Conservation (phyloP, 2,888 invertebrate species). For the Caenorhabditis sp. region DNA sequence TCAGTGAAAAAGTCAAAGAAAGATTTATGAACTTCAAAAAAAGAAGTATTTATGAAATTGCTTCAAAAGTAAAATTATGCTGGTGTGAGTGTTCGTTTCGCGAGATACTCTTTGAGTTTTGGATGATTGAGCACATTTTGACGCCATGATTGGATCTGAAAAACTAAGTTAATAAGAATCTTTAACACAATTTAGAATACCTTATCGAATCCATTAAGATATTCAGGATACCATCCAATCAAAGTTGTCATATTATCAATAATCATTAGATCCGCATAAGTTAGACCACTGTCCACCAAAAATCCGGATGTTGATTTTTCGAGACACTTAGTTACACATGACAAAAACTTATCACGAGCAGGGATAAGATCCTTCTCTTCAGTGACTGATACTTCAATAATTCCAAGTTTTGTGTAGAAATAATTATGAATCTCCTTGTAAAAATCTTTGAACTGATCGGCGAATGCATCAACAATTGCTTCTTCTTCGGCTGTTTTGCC, state of each 20-base stretch:
- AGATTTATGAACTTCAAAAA: neutral
- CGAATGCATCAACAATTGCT: constrained; percentile 34
- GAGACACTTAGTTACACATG: constrained; percentile 7
- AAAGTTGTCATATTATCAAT: constrained; percentile 24
- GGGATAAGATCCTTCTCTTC: constrained; percentile 7
- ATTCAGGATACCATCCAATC: constrained; percentile 3
- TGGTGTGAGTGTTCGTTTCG: constrained; percentile 15
- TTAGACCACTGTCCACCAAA: constrained; percentile 21
- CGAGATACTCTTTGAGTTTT: constrained; percentile 22
- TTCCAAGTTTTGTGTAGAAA: no score
- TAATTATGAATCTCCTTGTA: no score
- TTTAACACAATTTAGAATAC: no score
- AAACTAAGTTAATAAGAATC: neutral
- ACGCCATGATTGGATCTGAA: neutral
- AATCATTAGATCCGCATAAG: constrained; percentile 23
- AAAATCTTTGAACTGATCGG: constrained; percentile 23
- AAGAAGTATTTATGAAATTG: no score
- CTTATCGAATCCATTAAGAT: no score
- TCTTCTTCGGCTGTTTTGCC: constrained; percentile 32
- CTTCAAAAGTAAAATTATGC: constrained; percentile 7
- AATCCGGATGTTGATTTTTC: constrained; percentile 18
- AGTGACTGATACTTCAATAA: neutral
- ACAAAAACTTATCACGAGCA: constrained; percentile 7
- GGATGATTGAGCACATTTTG: constrained; percentile 6
- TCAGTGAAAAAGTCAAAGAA: neutral